These are phyloP conservation scores for Trissolcus basalis DNA, from an alignment of 1,140 invertebrate genomes.

Conservation along the genomic window DNA sequence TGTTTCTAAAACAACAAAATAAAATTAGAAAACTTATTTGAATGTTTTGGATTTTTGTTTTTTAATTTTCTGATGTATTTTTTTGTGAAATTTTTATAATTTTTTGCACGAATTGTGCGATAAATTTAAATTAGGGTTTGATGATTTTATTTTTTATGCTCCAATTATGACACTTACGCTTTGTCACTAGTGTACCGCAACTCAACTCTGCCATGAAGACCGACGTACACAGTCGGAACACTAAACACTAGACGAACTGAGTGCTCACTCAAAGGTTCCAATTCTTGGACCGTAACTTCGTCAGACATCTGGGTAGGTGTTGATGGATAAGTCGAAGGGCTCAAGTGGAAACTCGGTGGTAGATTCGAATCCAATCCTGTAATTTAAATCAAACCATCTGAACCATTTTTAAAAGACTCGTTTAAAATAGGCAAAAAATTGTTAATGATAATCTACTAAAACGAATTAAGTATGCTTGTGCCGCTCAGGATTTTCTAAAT, in stretches of 20 bases:
- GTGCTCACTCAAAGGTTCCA: constrained; percentile 85
- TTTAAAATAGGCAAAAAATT: too few relatives aligned
- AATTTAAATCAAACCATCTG: constrained; percentile 12
- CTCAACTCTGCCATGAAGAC: constrained; percentile 88
- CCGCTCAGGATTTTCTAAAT: too few relatives aligned
- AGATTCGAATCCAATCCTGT: constrained; percentile 65
- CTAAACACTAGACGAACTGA: constrained; percentile 88
- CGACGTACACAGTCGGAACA: constrained; percentile 87
- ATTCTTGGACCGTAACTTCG: constrained; percentile 80
- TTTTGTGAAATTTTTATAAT: too few relatives aligned
- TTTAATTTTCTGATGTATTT: background rate
- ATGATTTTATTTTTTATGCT: too few relatives aligned
- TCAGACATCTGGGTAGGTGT: constrained; percentile 61
- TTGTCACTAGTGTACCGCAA: constrained; percentile 86
- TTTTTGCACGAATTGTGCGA: too few relatives aligned
- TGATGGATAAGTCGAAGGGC: constrained; percentile 59
- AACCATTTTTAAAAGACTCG: too few relatives aligned
- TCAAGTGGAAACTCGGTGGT: constrained; percentile 61
- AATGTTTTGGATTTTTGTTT: background rate
- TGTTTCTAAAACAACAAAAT: constrained; percentile 75
- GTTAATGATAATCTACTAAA: too few relatives aligned
- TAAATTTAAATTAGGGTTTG: too few relatives aligned
- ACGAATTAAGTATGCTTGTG: too few relatives aligned
- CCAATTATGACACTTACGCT: constrained; percentile 75
- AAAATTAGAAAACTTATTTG: background rate